Evolutionary conservation across 2,888 invertebrate species (phyloP), one percentile per base, ranked within the genome.

Genomic region (Sinotaia quadrata): DNA sequence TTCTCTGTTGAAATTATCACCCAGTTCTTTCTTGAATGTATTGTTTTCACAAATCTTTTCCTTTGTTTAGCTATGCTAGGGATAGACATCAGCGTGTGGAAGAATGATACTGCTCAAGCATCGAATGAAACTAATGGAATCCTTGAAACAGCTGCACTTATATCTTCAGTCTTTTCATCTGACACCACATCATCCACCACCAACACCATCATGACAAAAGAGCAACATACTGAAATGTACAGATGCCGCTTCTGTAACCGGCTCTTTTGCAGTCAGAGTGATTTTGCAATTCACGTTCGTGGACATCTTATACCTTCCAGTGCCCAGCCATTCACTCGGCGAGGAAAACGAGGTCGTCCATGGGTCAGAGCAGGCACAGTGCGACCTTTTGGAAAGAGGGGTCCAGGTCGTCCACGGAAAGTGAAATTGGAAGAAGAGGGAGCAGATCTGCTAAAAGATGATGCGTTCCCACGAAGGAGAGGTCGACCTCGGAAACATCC

Each of bases 31-130:
- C n/a, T n/a, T n/a, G n/a, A n/a, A n/a, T n/a, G n/a, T n/a, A n/a
- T n/a, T n/a, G n/a, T n/a, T n/a, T n/a, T n/a, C n/a, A n/a, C n/a
- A n/a, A 1, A 29, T 49, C 24, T 36, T 10, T 52, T 59, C 44
- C 49, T 37, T 49, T 31, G 54, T 66, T 56, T 71, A 78, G 77
- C 76, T 5, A 78, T 78, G 78, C 66, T 78, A n/a, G 77, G 77
- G 8, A 71, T 73, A 68, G 68, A 72, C 33, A 70, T 75, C 31
- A 67, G 70, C 15, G 10, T 31, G 29, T 54, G 54, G 54, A 4
- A 8, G 54, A 54, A 15, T 54, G 54, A 54, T 18, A 18, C 24
- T 18, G 27, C 27, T 8, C 54, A 54, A 54, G n/a, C 47, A 47
- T 47, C 47, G n/a, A 47, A n/a, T 21, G 8, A 31, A 1, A 29